These are phyloP conservation scores for Pherbina coryleti DNA, from an alignment of 2,888 invertebrate species.

Conservation along the genomic window DNA sequence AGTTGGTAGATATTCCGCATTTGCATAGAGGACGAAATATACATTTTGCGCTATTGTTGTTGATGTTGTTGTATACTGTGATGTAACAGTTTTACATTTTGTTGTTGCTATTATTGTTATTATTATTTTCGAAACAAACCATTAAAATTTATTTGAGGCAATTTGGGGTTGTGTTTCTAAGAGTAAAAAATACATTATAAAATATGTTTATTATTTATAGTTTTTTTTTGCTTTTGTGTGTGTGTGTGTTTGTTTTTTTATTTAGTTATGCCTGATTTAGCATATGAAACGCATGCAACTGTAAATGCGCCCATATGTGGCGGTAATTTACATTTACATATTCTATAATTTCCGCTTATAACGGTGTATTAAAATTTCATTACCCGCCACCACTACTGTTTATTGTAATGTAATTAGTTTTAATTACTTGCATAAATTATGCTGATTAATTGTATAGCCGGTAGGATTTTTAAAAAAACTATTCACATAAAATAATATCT, in stretches of 20 bases:
- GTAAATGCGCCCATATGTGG: neutral
- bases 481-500: no score
- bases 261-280: neutral
- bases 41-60: neutral
- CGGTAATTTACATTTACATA: neutral
- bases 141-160: neutral
- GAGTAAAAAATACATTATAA: no score
- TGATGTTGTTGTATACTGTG: no score
- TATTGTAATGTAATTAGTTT: no score
- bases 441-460: no score
- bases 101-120: no score
- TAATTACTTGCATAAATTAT: no score
- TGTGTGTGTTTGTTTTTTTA: neutral
- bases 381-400: neutral
- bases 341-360: neutral
- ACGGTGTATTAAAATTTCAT: conserved; percentile 10
- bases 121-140: neutral
- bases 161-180: neutral
- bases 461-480: no score
- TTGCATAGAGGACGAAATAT: neutral
- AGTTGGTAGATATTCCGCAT: neutral
- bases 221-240: no score
- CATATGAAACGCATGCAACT: neutral
- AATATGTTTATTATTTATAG: no score
- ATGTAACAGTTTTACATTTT: no score